Evolutionary conservation across 2,888 invertebrate species (phyloP).

Genomic region (Psococerastis gibbosa): DNA sequence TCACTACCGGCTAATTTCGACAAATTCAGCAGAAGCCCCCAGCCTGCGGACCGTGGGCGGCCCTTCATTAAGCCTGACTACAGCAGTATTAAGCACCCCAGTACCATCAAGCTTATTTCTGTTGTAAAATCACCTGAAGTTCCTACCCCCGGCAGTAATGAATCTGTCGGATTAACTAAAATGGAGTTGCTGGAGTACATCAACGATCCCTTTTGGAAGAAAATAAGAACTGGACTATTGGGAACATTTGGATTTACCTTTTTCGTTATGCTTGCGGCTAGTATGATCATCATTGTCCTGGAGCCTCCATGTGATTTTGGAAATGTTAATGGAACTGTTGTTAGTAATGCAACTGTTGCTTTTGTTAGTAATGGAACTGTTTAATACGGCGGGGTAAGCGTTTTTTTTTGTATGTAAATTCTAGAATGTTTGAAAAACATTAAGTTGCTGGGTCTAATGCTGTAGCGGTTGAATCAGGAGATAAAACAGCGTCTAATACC

Average conservation of each 20-base stretch:
- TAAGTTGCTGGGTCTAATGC: no score
- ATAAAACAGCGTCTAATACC: no score
- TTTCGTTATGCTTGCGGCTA: not conserved
- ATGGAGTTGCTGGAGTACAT: not conserved
- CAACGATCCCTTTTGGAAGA: constrained; percentile 5
- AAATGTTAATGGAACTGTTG: no score
- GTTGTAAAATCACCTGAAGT: not conserved
- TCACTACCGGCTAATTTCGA: not conserved
- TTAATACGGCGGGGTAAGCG: no score
- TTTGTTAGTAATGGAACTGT: no score
- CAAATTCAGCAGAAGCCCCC: not conserved
- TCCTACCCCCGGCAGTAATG: not conserved
- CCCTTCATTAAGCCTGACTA: not conserved
- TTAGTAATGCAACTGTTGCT: no score
- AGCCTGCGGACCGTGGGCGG: not conserved
- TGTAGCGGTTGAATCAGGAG: no score
- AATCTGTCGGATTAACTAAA: constrained; percentile 3
- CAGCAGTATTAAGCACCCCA: constrained; percentile 5
- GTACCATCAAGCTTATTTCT: constrained; percentile 5
- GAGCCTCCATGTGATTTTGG: constrained; percentile 1
- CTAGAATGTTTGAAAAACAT: no score
- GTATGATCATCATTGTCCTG: not conserved
- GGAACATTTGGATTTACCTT: not conserved
- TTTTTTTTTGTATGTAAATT: no score
- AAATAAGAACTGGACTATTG: not conserved